These are phyloP conservation scores for Trichogramma evanescens DNA, from an alignment of 2,888 invertebrate species.

Conservation along the genomic window DNA sequence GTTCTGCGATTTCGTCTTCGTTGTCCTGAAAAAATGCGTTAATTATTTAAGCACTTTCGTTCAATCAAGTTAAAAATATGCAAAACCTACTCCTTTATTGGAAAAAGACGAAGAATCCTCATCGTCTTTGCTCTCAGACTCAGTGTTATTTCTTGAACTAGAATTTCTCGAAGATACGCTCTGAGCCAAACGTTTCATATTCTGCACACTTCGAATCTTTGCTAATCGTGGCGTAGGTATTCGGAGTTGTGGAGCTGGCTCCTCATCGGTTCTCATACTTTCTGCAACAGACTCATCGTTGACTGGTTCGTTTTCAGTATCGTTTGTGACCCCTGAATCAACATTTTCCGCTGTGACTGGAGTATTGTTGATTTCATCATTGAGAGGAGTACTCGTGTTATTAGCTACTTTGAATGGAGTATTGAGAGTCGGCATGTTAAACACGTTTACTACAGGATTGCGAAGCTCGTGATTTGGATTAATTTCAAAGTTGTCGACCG, in stretches of 20 bases:
- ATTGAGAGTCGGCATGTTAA: constrained; percentile 23
- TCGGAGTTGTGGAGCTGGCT: constrained; percentile 33
- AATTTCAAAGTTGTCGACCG: background rate
- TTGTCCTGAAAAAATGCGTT: constrained; percentile 46
- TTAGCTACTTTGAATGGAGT: constrained; percentile 14
- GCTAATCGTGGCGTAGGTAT: constrained; percentile 42
- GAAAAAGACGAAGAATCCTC: constrained; percentile 24
- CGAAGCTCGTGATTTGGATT: constrained; percentile 24
- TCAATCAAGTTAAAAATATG: background rate
- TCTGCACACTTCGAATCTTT: constrained; percentile 43
- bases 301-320: constrained; percentile 12
- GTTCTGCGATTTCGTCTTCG: constrained; percentile 53
- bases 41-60: background rate
- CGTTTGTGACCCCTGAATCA: background rate
- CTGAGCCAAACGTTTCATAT: constrained; percentile 43
- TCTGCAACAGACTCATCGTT: constrained; percentile 9
- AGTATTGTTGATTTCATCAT: background rate
- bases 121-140: constrained; percentile 30
- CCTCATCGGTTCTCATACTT: constrained; percentile 19
- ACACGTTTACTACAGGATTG: constrained; percentile 35
- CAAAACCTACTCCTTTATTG: constrained; percentile 27
- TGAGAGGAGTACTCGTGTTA: background rate
- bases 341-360: background rate
- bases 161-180: constrained; percentile 35
- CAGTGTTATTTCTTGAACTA: constrained; percentile 27